Percentiles rank a stretch among this genome's conserved stretches.
Evolutionary conservation across 2,113 vertebrate species (phyloP).

Genomic region (Uria aalge): DNA sequence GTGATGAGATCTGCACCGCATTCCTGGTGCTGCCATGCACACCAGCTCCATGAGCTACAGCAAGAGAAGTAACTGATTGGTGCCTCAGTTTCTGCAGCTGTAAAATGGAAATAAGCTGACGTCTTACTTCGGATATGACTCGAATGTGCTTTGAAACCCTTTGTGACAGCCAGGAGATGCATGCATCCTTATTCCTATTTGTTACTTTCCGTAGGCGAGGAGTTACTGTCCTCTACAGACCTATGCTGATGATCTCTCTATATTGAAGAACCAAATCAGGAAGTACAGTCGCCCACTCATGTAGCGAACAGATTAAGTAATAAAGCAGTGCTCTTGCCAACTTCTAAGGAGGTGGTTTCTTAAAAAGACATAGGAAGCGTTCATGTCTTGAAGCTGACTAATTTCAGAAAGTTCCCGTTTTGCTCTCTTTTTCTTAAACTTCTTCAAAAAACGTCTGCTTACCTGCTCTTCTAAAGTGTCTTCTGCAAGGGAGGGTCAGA

Average conservation of each 20-base stretch:
- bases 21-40: neutral
- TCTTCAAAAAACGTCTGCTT: neutral
- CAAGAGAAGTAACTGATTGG: neutral
- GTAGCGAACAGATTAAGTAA: constrained; percentile 54
- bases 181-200: constrained; percentile 1
- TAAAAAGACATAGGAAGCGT: constrained; percentile 64
- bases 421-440: neutral
- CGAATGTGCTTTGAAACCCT: neutral
- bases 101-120: neutral
- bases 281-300: constrained; percentile 58
- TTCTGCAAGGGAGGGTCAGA: neutral
- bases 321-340: constrained; percentile 61
- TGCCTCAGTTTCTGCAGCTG: constrained; percentile 43
- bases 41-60: neutral
- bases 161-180: constrained; percentile 33
- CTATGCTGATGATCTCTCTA: constrained; percentile 51
- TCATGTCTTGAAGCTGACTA: constrained; percentile 57
- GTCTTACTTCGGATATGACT: neutral
- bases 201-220: constrained; percentile 44
- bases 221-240: constrained; percentile 58
- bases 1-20: neutral
- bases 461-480: neutral
- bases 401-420: constrained; percentile 47
- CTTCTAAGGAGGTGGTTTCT: constrained; percentile 63
- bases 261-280: constrained; percentile 55